Percentiles rank a stretch among this genome's conserved stretches.
Evolutionary conservation across 1,140 invertebrate species (phyloP).

Genomic region (Brachionus manjavacas): DNA sequence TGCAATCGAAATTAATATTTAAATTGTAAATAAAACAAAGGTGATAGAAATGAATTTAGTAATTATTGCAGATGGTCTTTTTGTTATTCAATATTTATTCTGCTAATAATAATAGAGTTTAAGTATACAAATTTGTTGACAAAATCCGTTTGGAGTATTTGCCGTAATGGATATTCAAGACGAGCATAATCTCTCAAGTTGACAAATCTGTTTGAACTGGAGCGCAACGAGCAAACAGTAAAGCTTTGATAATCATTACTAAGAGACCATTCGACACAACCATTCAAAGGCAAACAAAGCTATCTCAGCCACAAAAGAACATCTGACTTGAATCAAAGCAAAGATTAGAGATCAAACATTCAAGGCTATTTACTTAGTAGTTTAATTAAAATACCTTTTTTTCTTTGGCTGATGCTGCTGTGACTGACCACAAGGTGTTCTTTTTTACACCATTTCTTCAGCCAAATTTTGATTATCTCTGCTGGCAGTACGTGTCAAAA

Average conservation of each 20-base stretch:
- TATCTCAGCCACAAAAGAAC: neutral
- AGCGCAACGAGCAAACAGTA: neutral
- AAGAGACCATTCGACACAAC: neutral
- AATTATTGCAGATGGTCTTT: neutral
- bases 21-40: neutral
- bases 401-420: neutral
- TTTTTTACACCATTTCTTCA: neutral
- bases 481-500: neutral
- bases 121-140: neutral
- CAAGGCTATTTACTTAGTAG: neutral
- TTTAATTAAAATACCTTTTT: neutral
- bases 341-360: conserved; percentile 21
- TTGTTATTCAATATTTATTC: neutral
- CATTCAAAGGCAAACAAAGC: neutral
- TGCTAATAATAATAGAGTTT: neutral
- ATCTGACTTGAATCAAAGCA: neutral
- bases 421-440: neutral
- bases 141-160: neutral
- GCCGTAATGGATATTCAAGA: neutral
- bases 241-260: conserved; percentile 29
- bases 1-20: neutral
- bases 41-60: neutral
- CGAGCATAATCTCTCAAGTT: neutral
- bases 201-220: neutral
- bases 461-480: neutral